Evolutionary conservation across 2,888 invertebrate species (phyloP).

Genomic region (Galerucella pusilla): DNA sequence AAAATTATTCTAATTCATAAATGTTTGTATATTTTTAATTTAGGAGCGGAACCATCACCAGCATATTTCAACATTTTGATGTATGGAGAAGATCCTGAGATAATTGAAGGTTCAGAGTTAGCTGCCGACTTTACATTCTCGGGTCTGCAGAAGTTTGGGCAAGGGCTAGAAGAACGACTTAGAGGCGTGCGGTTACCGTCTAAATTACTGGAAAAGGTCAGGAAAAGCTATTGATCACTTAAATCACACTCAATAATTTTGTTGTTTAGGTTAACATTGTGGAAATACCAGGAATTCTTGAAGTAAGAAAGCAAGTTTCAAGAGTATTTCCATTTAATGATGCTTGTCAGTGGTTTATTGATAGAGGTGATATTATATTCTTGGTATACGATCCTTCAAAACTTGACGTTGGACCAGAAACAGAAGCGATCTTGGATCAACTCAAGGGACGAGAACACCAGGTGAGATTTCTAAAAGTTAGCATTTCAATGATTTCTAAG

Average conservation of each 20-base stretch:
- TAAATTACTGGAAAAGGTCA: constrained; percentile 88
- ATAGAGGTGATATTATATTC: constrained; percentile 94
- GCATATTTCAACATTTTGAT: constrained; percentile 93
- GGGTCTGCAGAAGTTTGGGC: constrained; percentile 94
- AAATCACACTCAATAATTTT: no score
- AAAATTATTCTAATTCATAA: neutral
- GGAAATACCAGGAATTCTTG: constrained; percentile 95
- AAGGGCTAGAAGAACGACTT: constrained; percentile 89
- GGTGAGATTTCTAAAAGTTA: constrained; percentile 64
- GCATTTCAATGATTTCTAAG: constrained; percentile 1
- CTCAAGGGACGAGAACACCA: constrained; percentile 93
- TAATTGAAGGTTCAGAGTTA: constrained; percentile 90
- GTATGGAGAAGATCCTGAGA: constrained; percentile 87
- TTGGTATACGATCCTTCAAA: constrained; percentile 95
- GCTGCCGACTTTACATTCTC: constrained; percentile 96
- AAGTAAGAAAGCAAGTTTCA: constrained; percentile 92
- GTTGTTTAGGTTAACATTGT: constrained; percentile 86
- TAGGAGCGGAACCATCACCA: constrained; percentile 93
- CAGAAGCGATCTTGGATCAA: constrained; percentile 94
- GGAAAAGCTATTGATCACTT: constrained; percentile 2
- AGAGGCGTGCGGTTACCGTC: constrained; percentile 84
- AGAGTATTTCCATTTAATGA: constrained; percentile 95
- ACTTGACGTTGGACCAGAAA: constrained; percentile 93
- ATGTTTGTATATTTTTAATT: neutral
- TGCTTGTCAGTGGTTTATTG: constrained; percentile 97